These are phyloP conservation scores for Tenthredo notha DNA, from an alignment of 2,888 invertebrate species.

Conservation along the genomic window DNA sequence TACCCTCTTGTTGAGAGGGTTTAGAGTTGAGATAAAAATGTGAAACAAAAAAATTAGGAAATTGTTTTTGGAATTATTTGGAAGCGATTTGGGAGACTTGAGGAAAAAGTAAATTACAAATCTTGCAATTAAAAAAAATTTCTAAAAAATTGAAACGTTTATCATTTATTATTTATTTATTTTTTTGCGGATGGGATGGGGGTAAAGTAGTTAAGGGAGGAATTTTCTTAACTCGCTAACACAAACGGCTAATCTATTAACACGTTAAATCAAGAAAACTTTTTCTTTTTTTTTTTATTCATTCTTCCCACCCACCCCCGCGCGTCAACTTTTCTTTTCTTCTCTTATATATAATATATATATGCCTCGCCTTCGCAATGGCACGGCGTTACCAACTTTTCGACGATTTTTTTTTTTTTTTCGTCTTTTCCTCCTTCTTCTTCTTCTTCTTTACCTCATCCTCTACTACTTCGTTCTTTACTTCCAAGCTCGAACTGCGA, in stretches of 20 bases:
- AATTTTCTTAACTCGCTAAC: not conserved
- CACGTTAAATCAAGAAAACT: constrained; percentile 67
- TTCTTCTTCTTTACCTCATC: not conserved
- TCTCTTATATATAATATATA: not conserved
- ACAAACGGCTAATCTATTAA: constrained; percentile 64
- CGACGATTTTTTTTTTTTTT: not conserved
- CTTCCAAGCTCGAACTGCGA: constrained; percentile 74
- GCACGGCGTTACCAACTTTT: constrained; percentile 5
- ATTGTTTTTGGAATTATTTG: too few species aligned
- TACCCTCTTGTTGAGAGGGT: too few species aligned
- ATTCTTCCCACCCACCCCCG: not conserved
- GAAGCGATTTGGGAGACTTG: too few species aligned
- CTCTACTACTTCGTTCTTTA: constrained; percentile 56
- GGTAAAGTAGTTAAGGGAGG: not conserved
- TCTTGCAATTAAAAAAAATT: too few species aligned
- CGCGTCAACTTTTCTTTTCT: not conserved
- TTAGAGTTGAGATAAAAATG: too few species aligned
- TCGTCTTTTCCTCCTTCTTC: not conserved
- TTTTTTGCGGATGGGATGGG: not conserved
- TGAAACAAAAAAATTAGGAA: too few species aligned
- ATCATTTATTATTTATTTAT: not conserved
- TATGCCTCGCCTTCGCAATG: not conserved
- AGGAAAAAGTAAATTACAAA: not conserved
- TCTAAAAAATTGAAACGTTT: too few species aligned
- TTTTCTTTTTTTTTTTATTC: constrained; percentile 63